Percentiles rank a stretch among this genome's conserved stretches.
Conservation (phyloP, 2,888 invertebrate genomes). For the Noctua pronuba region DNA sequence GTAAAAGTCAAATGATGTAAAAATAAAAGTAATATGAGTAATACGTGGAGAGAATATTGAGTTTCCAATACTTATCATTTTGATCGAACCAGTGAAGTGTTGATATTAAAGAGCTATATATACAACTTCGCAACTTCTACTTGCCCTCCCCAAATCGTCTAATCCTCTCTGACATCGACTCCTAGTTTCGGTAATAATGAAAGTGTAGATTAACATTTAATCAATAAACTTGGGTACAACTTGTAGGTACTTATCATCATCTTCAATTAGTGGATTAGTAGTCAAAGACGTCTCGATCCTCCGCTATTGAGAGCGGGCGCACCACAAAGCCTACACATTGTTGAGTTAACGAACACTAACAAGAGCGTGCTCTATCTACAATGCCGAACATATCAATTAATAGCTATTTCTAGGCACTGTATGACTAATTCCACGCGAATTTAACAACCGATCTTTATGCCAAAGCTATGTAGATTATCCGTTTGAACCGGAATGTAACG, state of each 20-base stretch:
- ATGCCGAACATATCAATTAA: constrained; percentile 68
- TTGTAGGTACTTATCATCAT: constrained; percentile 60
- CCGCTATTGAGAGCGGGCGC: constrained; percentile 47
- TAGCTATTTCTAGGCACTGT: constrained; percentile 59
- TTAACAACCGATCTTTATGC: constrained; percentile 56
- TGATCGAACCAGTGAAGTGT: constrained; percentile 22
- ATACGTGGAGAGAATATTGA: constrained; percentile 15
- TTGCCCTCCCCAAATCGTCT: background rate
- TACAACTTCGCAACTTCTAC: constrained; percentile 16
- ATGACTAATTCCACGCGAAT: constrained; percentile 61
- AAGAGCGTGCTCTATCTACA: constrained; percentile 76
- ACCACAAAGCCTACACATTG: constrained; percentile 63
- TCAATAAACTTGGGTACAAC: constrained; percentile 55
- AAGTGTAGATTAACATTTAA: constrained; percentile 55
- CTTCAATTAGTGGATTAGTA: constrained; percentile 67
- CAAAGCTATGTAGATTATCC: constrained; percentile 50
- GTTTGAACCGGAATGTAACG: constrained; percentile 50
- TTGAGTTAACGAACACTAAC: constrained; percentile 70
- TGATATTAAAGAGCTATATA: constrained; percentile 15
- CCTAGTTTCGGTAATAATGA: constrained; percentile 49
- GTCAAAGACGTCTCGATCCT: constrained; percentile 50
- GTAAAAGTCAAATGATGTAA: constrained; percentile 45
- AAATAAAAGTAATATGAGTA: constrained; percentile 36
- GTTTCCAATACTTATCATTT: constrained; percentile 18
- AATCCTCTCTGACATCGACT: constrained; percentile 24